Evolutionary conservation across 2,797 vertebrate genomes (phyloP).

Genomic region (Pristis pectinata): DNA sequence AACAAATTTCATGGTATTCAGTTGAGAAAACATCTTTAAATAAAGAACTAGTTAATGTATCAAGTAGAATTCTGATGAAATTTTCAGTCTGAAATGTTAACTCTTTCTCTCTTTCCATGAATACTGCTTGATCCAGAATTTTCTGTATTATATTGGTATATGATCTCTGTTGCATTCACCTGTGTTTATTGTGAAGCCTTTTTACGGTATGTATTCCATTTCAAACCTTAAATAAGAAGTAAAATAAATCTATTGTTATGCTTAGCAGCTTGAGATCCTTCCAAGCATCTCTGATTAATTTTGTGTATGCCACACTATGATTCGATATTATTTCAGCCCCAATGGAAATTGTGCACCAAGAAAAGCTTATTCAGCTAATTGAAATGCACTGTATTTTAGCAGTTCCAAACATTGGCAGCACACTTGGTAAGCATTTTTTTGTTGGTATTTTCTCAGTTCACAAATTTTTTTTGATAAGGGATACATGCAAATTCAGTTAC

Average conservation of each 20-base stretch:
- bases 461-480: not conserved
- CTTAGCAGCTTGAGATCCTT: not conserved
- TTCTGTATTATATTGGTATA: no score
- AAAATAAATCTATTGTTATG: not conserved
- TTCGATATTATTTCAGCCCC: not conserved
- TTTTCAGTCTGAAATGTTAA: no score
- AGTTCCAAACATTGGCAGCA: conserved; percentile 1
- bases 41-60: no score
- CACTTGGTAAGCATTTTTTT: not conserved
- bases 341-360: not conserved
- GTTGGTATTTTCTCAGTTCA: not conserved
- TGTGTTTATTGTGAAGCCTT: not conserved
- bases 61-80: no score
- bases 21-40: no score
- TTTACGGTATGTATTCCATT: not conserved
- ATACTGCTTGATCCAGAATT: no score
- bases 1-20: no score
- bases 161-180: not conserved
- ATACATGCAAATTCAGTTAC: not conserved
- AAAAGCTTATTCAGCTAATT: not conserved
- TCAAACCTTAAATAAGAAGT: not conserved
- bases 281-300: not conserved
- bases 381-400: conserved; percentile 5
- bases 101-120: no score
- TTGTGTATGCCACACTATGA: not conserved